These are phyloP conservation scores for Nephrotoma appendiculata DNA, from an alignment of 2,888 invertebrate genomes.

Conservation along the genomic window DNA sequence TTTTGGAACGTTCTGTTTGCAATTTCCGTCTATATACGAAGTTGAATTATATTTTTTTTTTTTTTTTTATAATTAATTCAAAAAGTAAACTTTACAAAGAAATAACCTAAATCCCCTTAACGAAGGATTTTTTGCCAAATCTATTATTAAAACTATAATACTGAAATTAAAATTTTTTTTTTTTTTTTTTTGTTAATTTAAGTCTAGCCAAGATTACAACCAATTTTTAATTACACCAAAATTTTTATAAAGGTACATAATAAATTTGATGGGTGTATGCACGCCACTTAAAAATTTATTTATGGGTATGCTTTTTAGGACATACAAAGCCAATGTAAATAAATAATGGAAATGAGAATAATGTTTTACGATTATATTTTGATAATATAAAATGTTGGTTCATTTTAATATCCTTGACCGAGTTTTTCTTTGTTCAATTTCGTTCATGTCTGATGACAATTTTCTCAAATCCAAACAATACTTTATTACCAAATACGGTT, in stretches of 20 bases:
- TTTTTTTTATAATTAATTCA: not conserved
- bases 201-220: not conserved
- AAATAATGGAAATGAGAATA: not conserved
- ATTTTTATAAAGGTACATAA: not conserved
- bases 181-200: not conserved
- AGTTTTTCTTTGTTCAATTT: not conserved
- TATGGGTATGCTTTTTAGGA: not conserved
- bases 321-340: not conserved
- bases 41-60: not conserved
- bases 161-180: not conserved
- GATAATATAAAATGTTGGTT: not conserved
- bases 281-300: not conserved
- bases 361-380: not conserved
- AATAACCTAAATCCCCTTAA: not conserved
- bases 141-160: not conserved
- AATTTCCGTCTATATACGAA: not conserved
- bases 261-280: too few relatives aligned
- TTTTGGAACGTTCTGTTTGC: not conserved
- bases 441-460: not conserved
- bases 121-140: not conserved
- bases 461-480: not conserved
- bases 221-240: not conserved
- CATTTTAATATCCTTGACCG: slow-evolving; percentile 6
- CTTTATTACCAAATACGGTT: not conserved
- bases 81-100: not conserved